Evolutionary conservation across 2,113 vertebrate species (phyloP).

Genomic region (Cygnus buccinator): DNA sequence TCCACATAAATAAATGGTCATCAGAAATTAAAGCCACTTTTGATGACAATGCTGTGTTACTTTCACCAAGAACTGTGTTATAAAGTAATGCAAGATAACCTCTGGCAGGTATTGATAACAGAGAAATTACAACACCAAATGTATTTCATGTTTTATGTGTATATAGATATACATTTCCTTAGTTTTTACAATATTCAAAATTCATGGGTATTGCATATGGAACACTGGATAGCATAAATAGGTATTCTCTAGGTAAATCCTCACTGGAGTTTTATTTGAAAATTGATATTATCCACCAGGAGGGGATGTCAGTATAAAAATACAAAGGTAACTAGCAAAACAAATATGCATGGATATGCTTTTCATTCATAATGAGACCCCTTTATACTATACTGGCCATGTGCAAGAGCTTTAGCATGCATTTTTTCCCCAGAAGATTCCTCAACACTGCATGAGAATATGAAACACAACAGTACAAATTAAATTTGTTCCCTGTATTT

Average conservation of each 20-base stretch:
- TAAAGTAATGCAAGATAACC: not conserved
- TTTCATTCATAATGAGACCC: not conserved
- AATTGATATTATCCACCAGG: not conserved
- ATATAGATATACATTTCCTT: fast-evolving
- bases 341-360: not conserved
- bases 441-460: not conserved
- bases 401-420: not conserved
- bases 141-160: not conserved
- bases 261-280: not conserved
- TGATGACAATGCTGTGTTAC: not conserved
- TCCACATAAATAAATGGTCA: not conserved
- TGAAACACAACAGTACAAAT: not conserved
- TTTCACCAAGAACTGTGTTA: not conserved
- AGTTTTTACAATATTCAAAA: not conserved
- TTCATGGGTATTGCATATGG: not conserved
- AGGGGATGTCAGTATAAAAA: not conserved
- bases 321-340: not conserved
- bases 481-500: not conserved
- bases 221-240: not conserved
- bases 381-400: not conserved
- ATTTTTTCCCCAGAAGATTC: not conserved
- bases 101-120: not conserved
- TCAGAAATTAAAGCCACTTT: not conserved
- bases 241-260: not conserved
- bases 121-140: not conserved